Percentiles rank a stretch among this genome's conserved stretches.
These are phyloP conservation scores for Prionailurus bengalensis DNA, from an alignment of 2,113 vertebrate genomes.

Conservation along the genomic window DNA sequence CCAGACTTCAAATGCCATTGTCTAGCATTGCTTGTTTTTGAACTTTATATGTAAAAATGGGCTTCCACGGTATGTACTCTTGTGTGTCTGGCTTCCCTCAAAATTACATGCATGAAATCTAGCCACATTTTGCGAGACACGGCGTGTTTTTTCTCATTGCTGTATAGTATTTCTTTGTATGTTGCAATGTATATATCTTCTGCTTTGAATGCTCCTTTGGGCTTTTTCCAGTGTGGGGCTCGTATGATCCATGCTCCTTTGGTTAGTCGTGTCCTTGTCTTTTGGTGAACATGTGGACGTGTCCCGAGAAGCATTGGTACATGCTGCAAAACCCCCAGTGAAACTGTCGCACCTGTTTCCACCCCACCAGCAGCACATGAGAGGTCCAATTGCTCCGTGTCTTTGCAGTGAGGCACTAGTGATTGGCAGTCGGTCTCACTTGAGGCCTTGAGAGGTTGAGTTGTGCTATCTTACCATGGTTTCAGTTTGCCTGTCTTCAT, in stretches of 20 bases:
- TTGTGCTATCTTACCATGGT: not conserved
- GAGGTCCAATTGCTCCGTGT: not conserved
- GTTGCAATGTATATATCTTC: not conserved
- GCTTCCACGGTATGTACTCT: not conserved
- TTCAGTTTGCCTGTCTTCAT: not conserved
- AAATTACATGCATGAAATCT: not conserved
- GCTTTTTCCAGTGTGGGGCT: not conserved
- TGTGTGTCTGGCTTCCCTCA: not conserved
- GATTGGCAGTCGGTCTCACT: not conserved
- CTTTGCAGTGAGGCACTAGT: not conserved
- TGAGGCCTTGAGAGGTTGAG: not conserved
- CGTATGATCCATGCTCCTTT: not conserved
- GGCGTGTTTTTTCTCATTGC: not conserved
- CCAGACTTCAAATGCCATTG: not conserved
- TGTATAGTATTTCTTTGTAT: not conserved
- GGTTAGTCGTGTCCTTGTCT: not conserved
- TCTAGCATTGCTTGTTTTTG: not conserved
- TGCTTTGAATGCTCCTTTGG: not conserved
- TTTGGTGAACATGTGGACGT: not conserved
- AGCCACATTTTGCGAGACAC: not conserved
- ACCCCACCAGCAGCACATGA: fast-evolving
- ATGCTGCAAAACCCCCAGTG: not conserved
- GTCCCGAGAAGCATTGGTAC: not conserved
- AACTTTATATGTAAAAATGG: not conserved
- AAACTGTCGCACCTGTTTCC: not conserved